phyloP scores from a whole-genome alignment of 37 sponge, comb jelly and placozoan genomes.

The Ephydatia muelleri region DNA sequence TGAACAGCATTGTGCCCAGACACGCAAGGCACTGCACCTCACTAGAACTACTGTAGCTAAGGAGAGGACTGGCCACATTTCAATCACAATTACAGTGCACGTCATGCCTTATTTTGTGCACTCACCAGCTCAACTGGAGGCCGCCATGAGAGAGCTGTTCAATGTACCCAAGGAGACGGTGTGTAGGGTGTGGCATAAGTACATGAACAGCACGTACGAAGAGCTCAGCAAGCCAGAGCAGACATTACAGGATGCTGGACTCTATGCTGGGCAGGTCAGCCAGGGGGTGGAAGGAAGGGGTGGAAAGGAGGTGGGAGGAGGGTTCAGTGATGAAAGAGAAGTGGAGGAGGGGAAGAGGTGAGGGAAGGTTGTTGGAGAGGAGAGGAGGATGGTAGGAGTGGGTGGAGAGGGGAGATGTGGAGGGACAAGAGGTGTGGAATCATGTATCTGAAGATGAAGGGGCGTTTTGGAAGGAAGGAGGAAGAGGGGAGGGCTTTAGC shows the following conservation, averaged over 20 bases:
- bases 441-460: not conserved
- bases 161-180: slow-evolving; percentile 40
- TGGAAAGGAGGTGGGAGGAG: not conserved
- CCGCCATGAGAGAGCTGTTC: slow-evolving; percentile 46
- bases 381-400: not conserved
- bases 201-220: slow-evolving; percentile 84
- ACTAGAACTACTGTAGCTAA: no score
- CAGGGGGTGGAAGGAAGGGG: no score
- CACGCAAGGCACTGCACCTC: no score
- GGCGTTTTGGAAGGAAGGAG: no score
- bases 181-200: slow-evolving; percentile 83
- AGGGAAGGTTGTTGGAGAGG: not conserved
- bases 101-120: no score
- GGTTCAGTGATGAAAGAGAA: not conserved
- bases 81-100: no score
- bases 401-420: not conserved
- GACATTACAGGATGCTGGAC: slow-evolving; percentile 71
- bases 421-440: not conserved
- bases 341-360: no score
- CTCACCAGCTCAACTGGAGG: slow-evolving; percentile 62
- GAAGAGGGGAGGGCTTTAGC: not conserved
- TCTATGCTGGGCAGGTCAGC: slow-evolving; percentile 78
- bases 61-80: no score
- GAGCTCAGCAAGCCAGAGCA: slow-evolving; percentile 47
- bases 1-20: no score